Evolutionary conservation across 2,888 invertebrate species (phyloP), one percentile per base, ranked within the genome.

Genomic region (Creontiades dilutus): DNA sequence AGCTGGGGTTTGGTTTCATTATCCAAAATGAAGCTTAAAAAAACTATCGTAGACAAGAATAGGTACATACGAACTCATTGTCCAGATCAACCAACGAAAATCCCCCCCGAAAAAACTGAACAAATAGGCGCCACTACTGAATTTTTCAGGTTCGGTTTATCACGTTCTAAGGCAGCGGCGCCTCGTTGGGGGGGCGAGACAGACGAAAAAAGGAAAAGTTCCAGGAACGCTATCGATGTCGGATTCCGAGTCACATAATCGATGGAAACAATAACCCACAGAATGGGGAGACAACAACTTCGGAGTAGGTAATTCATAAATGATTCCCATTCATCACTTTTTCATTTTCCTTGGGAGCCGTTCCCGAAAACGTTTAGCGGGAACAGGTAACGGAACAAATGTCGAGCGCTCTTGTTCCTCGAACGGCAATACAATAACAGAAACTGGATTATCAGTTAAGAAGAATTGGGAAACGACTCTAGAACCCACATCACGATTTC

Each of bases 281-380:
- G 47, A 52, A 52, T 48, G 48, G 23, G 9, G 14, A 19, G 52
- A 82, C 47, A 23, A 52, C 68, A 0, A 80, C 37, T 28, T 80
- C 80, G n/a, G 48, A 82, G 82, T 52, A 68, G 19, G 68, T 75
- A 19, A 86, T 75, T 37, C 47, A 86, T 86, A 75, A 86, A 86
- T 86, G 75, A 86, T 86, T 86, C 86, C 75, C 46, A 86, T 75
- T 86, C 86, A 86, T 86, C n/a, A 47, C 23, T 86, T 47, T 46
- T 86, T 86, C 27, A 75, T 46, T 52, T 48, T 82, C n/a, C 19
- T 23, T 14, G 82, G 82, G 47, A 82, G n/a, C 48, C 7, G 47
- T 82, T 82, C 19, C 23, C 14, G 23, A 52, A 27, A 52, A 12
- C 37, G 23, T 52, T 82, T 47, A 52, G 52, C 52, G 82, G 23